Evolutionary conservation across 2,888 invertebrate genomes (phyloP), one percentile per base, ranked within the genome.

Genomic region (Nomada fucata): DNA sequence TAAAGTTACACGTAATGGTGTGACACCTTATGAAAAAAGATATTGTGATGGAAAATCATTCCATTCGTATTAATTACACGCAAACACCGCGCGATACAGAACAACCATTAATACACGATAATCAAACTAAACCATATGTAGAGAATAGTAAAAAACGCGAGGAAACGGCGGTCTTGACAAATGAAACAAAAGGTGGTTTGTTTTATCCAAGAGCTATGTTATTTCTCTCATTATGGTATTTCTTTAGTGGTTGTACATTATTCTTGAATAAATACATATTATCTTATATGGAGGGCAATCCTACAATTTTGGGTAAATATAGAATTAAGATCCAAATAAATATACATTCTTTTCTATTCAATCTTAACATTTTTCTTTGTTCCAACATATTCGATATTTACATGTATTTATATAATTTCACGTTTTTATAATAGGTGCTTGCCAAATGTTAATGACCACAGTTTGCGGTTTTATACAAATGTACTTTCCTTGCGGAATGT

Each of bases 261-360:
- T 97, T 97, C 93, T 94, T 97, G 79, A 97, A 97, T 94, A 97
- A 97, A 92, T 97, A 97, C 91, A 97, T 97, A 90, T 94, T 97
- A 79, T 95, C 96, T 0, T 96, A 96, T 88, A 95, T 96, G 91
- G 95, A 95, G 92, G 97, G 96, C 64, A 96, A 97, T 93, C 96
- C 97, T 23, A 96, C 96, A 72, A 94, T 97, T 79, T 93, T 97
- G 91, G 97, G 97, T 97, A 94, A 94, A 92, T 59, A 73, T 55
- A 67, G 72, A 47, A 29, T 18, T 1, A 53, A 53, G 55, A 44
- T 20, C 15, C 26, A 42, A 53, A 59, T 9, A 20, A 20, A 59
- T 18, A 36, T 50, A n/a, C 29, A 2, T 2, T 42, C 7, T 36
- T 26, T 61, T 9, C 36, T 36, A 15, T 61, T 36, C 10, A 13